Conservation (phyloP, 1,140 invertebrate species). For the Trachymyrmex cornetzi region DNA sequence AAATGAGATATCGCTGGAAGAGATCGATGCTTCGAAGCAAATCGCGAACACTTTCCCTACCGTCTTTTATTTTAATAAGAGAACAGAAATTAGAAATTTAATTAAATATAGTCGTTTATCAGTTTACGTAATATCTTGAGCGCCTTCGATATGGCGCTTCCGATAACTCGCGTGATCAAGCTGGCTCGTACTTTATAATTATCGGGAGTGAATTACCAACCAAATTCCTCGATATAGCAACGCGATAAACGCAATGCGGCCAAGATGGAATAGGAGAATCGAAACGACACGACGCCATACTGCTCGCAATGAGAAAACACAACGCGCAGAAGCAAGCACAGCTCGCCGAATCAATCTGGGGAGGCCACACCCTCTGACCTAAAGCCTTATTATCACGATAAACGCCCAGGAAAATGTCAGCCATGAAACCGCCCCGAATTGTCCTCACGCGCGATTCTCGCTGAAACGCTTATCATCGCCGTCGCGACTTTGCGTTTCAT, state of each 20-base stretch:
- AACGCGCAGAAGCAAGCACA: conserved; percentile 82
- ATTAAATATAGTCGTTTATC: conserved; percentile 30
- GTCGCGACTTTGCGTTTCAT: not conserved
- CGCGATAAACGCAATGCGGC: conserved; percentile 60
- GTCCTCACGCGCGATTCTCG: conserved; percentile 10
- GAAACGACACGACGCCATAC: conserved; percentile 80
- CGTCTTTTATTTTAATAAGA: not conserved
- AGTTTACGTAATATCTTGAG: conserved; percentile 30
- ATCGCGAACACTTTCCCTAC: not conserved
- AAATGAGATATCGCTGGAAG: not conserved
- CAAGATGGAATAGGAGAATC: conserved; percentile 52
- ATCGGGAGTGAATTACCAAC: conserved; percentile 47
- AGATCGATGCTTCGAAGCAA: not conserved
- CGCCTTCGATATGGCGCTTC: not conserved
- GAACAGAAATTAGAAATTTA: not conserved
- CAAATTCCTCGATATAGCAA: conserved; percentile 39
- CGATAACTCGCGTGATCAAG: conserved; percentile 25
- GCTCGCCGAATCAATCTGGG: conserved; percentile 84
- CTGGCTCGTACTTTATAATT: conserved; percentile 61
- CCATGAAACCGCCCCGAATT: conserved; percentile 53
- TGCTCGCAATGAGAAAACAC: conserved; percentile 80
- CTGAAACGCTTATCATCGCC: conserved; percentile 30
- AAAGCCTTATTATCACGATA: conserved; percentile 81
- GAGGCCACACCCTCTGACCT: conserved; percentile 86
- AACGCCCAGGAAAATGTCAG: conserved; percentile 79